A percentile compares a stretch with the other conserved stretches of the same genome.
Evolutionary conservation across 2,888 invertebrate genomes (phyloP).

Genomic region (Chrysina gloriosa): DNA sequence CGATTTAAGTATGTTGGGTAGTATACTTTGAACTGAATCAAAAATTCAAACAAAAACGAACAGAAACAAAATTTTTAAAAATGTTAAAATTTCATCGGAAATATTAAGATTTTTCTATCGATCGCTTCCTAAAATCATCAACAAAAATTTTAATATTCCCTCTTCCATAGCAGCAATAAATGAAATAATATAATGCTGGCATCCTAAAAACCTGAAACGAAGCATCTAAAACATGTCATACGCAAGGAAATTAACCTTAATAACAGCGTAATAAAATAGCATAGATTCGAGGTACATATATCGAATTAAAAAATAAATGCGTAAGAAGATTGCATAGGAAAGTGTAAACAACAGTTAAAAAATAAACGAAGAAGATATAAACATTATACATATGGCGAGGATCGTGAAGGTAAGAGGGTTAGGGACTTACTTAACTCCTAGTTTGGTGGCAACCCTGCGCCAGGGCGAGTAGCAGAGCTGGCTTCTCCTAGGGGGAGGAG

Average conservation of each 20-base stretch:
- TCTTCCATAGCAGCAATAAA: conserved; percentile 6
- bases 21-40: conserved; percentile 12
- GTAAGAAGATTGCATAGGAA: conserved; percentile 25
- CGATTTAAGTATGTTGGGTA: background rate
- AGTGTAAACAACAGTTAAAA: conserved; percentile 41
- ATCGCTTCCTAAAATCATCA: background rate
- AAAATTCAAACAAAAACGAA: conserved; percentile 14
- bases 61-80: background rate
- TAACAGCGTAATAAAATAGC: conserved; percentile 22
- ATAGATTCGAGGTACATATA: conserved; percentile 4
- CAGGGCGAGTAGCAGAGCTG: conserved; percentile 91
- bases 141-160: conserved; percentile 13
- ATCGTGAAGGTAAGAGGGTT: conserved; percentile 58
- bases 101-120: background rate
- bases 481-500: conserved; percentile 67
- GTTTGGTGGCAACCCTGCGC: conserved; percentile 93
- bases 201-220: conserved; percentile 18
- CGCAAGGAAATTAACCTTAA: background rate
- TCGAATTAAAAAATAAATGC: conserved; percentile 5
- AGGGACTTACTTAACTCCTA: conserved; percentile 93
- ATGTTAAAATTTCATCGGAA: background rate
- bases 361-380: conserved; percentile 37
- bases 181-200: conserved; percentile 17
- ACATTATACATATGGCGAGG: conserved; percentile 40
- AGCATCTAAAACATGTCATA: conserved; percentile 10